Percentiles rank a stretch among this genome's conserved stretches.
Conservation (phyloP, 2,797 vertebrate genomes). For the Alcedo quadribrachys region DNA sequence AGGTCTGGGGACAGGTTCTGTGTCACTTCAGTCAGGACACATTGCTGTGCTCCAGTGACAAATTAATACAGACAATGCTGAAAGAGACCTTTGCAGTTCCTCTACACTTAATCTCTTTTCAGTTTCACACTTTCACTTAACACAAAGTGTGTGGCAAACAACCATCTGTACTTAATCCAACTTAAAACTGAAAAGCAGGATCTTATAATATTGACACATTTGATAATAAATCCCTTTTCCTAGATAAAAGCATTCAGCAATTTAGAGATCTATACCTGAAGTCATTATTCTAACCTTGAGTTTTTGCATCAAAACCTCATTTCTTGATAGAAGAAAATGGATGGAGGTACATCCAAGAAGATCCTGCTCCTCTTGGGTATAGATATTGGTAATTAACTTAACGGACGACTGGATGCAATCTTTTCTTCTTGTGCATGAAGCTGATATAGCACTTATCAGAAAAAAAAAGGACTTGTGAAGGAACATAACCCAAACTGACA, state of each 20-base stretch:
- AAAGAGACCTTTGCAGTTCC: neutral
- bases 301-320: neutral
- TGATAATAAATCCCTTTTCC: neutral
- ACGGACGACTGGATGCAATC: neutral
- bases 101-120: neutral
- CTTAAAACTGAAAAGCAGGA: neutral
- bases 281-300: neutral
- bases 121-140: neutral
- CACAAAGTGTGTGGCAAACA: neutral
- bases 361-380: neutral
- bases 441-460: neutral
- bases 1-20: neutral
- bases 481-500: neutral
- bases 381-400: slow-evolving; percentile 34
- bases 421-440: neutral
- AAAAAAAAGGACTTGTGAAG: slow-evolving; percentile 1
- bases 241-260: neutral
- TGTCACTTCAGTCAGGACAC: neutral
- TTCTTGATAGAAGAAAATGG: slow-evolving; percentile 6
- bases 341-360: neutral
- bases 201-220: neutral
- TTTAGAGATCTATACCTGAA: neutral
- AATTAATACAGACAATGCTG: neutral
- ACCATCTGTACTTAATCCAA: neutral
- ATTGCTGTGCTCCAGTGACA: neutral